These are phyloP conservation scores for Nasonia oneida DNA, from an alignment of 2,888 invertebrate species.

Conservation along the genomic window DNA sequence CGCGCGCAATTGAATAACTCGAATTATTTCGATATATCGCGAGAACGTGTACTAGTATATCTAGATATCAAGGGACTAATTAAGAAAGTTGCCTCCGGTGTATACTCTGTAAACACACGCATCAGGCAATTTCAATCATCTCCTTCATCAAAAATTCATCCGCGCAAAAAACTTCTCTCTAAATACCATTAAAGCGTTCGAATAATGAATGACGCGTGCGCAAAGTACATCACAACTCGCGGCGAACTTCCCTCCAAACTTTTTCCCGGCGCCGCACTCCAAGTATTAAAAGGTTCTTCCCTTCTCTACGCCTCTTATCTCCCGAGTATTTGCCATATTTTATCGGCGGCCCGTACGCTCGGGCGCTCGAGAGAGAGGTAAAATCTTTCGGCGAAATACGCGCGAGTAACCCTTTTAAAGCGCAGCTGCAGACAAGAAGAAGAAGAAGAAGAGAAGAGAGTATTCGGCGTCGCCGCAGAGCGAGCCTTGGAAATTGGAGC, in stretches of 20 bases:
- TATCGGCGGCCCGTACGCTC: neutral
- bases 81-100: constrained; percentile 3
- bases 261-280: neutral
- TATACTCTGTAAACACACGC: neutral
- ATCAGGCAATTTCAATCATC: too few species aligned
- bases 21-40: neutral
- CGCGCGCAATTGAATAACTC: neutral
- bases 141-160: neutral
- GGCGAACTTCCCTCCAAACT: constrained; percentile 8
- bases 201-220: constrained; percentile 50
- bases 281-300: constrained; percentile 20
- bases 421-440: neutral
- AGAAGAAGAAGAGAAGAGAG: neutral
- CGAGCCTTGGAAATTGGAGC: constrained; percentile 37
- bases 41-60: neutral
- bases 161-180: constrained; percentile 32
- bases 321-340: constrained; percentile 7
- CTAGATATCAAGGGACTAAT: neutral
- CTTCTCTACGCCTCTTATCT: neutral
- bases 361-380: neutral
- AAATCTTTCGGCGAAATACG: neutral
- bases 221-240: neutral
- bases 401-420: constrained; percentile 23
- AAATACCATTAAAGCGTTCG: constrained; percentile 22
- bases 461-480: neutral